These are phyloP conservation scores for Mustelus asterias DNA, from an alignment of 2,113 vertebrate genomes.

Conservation along the genomic window DNA sequence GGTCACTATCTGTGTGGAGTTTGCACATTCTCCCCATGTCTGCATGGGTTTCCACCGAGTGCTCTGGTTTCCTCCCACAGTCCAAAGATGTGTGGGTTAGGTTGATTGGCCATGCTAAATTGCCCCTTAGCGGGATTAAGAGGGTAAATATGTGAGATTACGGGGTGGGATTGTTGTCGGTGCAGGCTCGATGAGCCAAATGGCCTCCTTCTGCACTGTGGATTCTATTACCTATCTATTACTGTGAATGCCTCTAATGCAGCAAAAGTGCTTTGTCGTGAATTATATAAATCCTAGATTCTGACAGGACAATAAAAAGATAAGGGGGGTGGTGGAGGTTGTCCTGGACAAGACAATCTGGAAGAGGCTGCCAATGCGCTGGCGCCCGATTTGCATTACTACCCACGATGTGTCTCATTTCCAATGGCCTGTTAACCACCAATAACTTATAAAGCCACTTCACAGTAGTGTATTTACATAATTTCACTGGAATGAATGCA, in stretches of 20 bases:
- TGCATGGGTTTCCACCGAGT: no score
- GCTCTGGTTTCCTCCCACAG: no score
- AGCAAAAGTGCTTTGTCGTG: neutral
- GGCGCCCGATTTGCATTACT: neutral
- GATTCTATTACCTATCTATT: neutral
- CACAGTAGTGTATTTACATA: no score
- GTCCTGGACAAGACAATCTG: neutral
- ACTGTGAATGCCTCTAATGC: neutral
- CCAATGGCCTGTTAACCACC: neutral
- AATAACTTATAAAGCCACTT: neutral
- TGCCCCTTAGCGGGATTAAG: no score
- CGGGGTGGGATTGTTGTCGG: no score
- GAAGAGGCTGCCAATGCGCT: neutral
- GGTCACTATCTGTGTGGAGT: no score
- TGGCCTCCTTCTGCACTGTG: no score
- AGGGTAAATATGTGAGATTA: no score
- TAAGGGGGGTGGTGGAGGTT: neutral
- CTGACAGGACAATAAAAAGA: neutral
- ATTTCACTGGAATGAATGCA: neutral
- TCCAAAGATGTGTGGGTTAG: no score
- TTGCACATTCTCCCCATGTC: no score
- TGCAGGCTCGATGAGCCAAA: no score
- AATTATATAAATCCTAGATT: neutral
- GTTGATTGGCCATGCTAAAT: no score
- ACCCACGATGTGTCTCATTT: neutral